Evolutionary conservation across 2,797 vertebrate species (phyloP).

Genomic region (Falco biarmicus): DNA sequence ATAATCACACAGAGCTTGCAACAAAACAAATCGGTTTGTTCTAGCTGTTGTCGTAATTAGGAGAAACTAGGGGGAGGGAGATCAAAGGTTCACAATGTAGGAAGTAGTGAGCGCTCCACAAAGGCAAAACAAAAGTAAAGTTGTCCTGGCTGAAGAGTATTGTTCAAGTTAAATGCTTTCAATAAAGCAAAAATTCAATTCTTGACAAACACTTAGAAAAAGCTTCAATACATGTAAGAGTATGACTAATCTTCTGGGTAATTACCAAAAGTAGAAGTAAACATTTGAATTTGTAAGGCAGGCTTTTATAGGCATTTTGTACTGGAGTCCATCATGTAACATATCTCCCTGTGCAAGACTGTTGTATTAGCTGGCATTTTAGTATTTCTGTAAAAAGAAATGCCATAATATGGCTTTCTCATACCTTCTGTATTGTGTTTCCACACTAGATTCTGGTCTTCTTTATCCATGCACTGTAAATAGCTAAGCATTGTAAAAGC

Average conservation of each 20-base stretch:
- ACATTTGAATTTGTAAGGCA: not conserved
- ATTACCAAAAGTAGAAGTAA: not conserved
- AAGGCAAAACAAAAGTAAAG: not conserved
- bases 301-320: not conserved
- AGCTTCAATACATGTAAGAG: not conserved
- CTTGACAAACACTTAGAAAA: not conserved
- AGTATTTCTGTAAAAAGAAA: not conserved
- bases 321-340: not conserved
- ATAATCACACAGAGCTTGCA: conserved; percentile 50
- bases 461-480: not conserved
- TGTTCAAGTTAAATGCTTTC: not conserved
- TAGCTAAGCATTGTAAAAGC: not conserved
- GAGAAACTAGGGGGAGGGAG: not conserved
- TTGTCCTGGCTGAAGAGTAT: not conserved
- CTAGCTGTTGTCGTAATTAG: conserved; percentile 20
- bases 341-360: not conserved
- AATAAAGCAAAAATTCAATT: not conserved
- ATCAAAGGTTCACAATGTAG: conserved; percentile 10
- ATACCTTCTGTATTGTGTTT: not conserved
- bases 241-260: not conserved
- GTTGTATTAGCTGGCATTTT: not conserved
- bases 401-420: not conserved
- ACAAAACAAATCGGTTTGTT: conserved; percentile 61
- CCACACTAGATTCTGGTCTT: not conserved
- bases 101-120: not conserved